These are phyloP conservation scores for Pipa parva DNA, from an alignment of 2,113 vertebrate species.

Conservation along the genomic window DNA sequence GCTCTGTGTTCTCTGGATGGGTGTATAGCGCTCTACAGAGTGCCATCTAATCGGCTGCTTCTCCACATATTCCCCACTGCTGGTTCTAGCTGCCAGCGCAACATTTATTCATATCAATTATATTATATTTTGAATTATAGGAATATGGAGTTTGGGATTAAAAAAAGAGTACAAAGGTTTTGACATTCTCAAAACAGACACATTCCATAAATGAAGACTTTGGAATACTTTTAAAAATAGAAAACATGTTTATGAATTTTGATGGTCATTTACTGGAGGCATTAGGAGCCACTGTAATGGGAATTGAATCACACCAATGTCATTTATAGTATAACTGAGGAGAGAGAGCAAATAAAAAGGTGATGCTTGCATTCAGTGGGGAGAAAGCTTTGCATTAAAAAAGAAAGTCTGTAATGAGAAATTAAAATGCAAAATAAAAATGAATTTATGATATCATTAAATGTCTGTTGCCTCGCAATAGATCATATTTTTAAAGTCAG, in stretches of 20 bases:
- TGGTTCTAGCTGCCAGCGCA: conserved; percentile 40
- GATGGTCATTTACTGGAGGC: conserved; percentile 65
- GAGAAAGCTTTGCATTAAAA: not conserved
- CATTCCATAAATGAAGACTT: conserved; percentile 56
- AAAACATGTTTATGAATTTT: conserved; percentile 77
- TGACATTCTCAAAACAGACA: conserved; percentile 46
- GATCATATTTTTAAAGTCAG: too few relatives aligned
- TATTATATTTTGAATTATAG: not conserved
- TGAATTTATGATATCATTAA: conserved; percentile 19
- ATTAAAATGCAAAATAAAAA: conserved; percentile 22
- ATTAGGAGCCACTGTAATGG: conserved; percentile 28
- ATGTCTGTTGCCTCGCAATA: not conserved
- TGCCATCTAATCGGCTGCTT: conserved; percentile 16
- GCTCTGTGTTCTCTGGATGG: not conserved
- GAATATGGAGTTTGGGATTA: conserved; percentile 30
- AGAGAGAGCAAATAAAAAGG: conserved; percentile 7
- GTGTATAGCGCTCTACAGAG: not conserved
- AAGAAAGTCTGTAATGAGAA: conserved; percentile 21
- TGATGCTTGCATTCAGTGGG: conserved; percentile 4
- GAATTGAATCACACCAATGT: conserved; percentile 14
- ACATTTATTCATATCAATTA: conserved; percentile 67
- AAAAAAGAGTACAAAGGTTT: conserved; percentile 45
- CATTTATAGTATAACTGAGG: conserved; percentile 15
- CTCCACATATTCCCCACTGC: conserved; percentile 25
- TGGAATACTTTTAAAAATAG: conserved; percentile 45